Percentiles rank a stretch among this genome's conserved stretches.
Conservation (phyloP, 2,888 invertebrate species). For the Oxyscelio sp. region DNA sequence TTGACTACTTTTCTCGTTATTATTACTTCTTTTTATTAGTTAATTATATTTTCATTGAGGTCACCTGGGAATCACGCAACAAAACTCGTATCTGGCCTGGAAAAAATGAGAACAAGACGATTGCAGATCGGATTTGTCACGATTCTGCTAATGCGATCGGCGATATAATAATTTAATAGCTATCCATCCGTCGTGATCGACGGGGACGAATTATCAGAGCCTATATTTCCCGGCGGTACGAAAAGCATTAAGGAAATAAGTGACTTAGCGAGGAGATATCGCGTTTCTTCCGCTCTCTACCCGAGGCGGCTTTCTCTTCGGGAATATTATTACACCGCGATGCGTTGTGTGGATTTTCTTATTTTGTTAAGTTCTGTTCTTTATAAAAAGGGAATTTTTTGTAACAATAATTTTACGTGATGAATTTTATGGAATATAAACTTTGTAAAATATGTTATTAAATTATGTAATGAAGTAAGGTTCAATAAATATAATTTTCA, state of each 20-base stretch:
- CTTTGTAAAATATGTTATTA: too few species aligned
- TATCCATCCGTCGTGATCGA: conserved; percentile 84
- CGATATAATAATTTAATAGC: conserved; percentile 88
- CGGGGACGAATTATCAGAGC: conserved; percentile 80
- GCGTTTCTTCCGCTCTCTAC: conserved; percentile 81
- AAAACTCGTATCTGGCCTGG: conserved; percentile 29
- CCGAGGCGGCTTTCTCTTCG: conserved; percentile 68
- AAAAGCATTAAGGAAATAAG: conserved; percentile 87
- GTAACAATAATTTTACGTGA: too few species aligned
- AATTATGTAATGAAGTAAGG: too few species aligned
- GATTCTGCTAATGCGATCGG: conserved; percentile 86
- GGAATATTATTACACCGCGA: conserved; percentile 62
- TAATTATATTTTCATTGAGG: conserved; percentile 35
- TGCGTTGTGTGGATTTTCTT: conserved; percentile 64
- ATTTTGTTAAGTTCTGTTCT: too few species aligned
- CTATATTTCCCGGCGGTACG: conserved; percentile 82
- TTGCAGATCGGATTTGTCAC: conserved; percentile 87
- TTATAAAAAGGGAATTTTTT: too few species aligned
- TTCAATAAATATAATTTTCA: too few species aligned
- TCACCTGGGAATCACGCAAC: conserved; percentile 46
- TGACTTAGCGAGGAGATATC: conserved; percentile 87
- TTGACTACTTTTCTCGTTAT: conserved; percentile 5
- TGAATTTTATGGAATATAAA: too few species aligned
- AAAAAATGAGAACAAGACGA: conserved; percentile 60
- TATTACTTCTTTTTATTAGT: conserved; percentile 15